Evolutionary conservation across 2,797 vertebrate genomes (phyloP), one percentile per base, ranked within the genome.

Genomic region (Notolabrus celidotus): DNA sequence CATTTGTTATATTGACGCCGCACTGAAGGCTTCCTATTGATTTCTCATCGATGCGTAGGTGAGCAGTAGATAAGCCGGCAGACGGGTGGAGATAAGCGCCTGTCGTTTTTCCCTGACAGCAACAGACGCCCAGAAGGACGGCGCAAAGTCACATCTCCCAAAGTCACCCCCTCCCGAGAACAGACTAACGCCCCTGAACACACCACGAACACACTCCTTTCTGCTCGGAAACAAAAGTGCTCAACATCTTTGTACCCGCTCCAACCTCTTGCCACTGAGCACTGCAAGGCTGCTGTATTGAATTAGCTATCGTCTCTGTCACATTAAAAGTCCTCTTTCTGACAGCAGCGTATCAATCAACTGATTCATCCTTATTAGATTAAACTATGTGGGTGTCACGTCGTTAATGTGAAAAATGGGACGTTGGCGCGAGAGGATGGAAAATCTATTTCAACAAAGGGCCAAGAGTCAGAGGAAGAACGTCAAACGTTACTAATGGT

Each of bases 371-470:
- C 81, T 86, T 82, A 89, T 90, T 86, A 90, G 80, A 88, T 91
- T 79, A 84, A 90, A 89, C 86, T 79, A 74, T 78, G 79, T 67
- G 85, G 86, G 82, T 78, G 90, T 87, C 79, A 47, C 66, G 6
- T 86, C 79, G 83, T 90, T 91, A 92, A 88, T 91, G 82, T 90
- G 89, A 91, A 80, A 87, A 89, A 91, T 90, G 87, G 80, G 64
- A 73, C 20, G 50, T 67, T 51, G 80, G 58, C 77, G 66, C 29
- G 11, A 39, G 67, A 49, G 79, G 77, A 86, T 76, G 74, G 88
- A 76, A 87, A 88, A 85, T 89, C 83, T 82, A 85, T 88, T 87
- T 74, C 76, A 70, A 85, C 87, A 58, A 71, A 64, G 73, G 82
- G 80, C 74, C 84, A 89, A 79, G 73, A 88, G 87, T 86, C 83